Evolutionary conservation across 2,888 invertebrate species (phyloP), one percentile per base, ranked within the genome.

Genomic region (Thera obeliscata): DNA sequence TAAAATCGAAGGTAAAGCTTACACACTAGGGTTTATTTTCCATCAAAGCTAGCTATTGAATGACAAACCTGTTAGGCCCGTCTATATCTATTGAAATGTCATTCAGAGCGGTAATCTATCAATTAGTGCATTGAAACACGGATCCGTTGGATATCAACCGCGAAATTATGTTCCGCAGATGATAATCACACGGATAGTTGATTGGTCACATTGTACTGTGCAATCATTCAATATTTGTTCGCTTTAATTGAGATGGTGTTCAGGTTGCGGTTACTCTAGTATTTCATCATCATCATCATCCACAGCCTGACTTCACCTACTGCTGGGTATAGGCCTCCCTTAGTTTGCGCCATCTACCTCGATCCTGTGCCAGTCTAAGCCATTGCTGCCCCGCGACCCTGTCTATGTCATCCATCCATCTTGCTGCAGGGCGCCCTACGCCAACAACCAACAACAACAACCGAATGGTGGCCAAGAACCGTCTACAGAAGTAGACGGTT

Each of bases 151-250:
- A 82, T 82, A 81, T 85, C 81, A 80, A 81, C 89, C 87, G 74
- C 87, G 80, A 82, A 86, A 87, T 87, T 83, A 87, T 87, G 85
- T 83, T 81, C 79, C 78, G 79, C 83, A 80, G 83, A 84, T 83
- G 82, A 84, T 83, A 87, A 87, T 88, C 84, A 82, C 80, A 69
- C 73, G 67, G 67, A 77, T 74, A 81, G 82, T 76, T 83, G 83
- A 86, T 84, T 86, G 83, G 78, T 81, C 81, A 82, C 80, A 84
- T 78, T 82, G 80, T 52, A 52, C 50, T 61, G 57, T 41, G 22
- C 74, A 74, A 78, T 76, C 75, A 74, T 70, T 75, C 62, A 61
- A 67, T 79, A 75, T 79, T 77, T 72, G 64, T 59, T 69, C 54
- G 64, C 69, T 78, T 78, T 78, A 70, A 74, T 76, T 71, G 70